These are phyloP conservation scores for Habroteleia sp. DNA, from an alignment of 2,888 invertebrate species.

Conservation along the genomic window DNA sequence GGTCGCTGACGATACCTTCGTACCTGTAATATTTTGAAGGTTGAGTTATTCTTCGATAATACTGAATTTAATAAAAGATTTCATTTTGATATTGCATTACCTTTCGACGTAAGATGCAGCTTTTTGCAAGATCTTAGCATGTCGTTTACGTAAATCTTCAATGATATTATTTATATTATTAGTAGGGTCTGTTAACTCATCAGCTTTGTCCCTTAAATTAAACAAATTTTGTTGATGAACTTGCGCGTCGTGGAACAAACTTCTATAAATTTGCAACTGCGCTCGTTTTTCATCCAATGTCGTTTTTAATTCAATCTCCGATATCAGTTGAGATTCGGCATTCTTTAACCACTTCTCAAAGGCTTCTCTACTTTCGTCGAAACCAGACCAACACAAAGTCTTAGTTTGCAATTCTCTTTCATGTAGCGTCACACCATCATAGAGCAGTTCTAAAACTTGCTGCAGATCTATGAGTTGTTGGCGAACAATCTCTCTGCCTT, in stretches of 20 bases:
- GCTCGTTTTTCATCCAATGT: conserved; percentile 95
- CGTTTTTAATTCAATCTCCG: conserved; percentile 90
- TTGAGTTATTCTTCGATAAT: too few relatives aligned
- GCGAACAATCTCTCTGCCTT: conserved; percentile 92
- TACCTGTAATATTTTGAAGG: too few relatives aligned
- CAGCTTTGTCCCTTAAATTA: conserved; percentile 90
- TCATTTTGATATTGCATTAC: too few relatives aligned
- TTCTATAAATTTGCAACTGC: conserved; percentile 92
- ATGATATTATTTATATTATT: conserved; percentile 88
- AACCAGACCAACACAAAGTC: conserved; percentile 93
- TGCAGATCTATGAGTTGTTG: conserved; percentile 92
- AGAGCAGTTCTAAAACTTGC: conserved; percentile 90
- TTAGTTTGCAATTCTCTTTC: conserved; percentile 92
- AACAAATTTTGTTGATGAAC: conserved; percentile 92
- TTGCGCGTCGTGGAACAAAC: conserved; percentile 90
- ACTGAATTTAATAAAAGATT: too few relatives aligned
- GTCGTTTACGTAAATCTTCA: conserved; percentile 86
- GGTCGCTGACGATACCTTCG: conserved; percentile 93
- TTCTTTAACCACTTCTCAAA: conserved; percentile 90
- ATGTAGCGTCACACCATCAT: conserved; percentile 89
- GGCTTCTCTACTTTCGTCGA: conserved; percentile 91
- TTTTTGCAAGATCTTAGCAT: conserved; percentile 86
- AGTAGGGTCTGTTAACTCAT: conserved; percentile 89
- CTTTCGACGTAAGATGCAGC: conserved; percentile 90
- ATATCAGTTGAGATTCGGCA: conserved; percentile 88